Conservation (phyloP, 2,113 vertebrate species). For the Bagarius yarrelli region DNA sequence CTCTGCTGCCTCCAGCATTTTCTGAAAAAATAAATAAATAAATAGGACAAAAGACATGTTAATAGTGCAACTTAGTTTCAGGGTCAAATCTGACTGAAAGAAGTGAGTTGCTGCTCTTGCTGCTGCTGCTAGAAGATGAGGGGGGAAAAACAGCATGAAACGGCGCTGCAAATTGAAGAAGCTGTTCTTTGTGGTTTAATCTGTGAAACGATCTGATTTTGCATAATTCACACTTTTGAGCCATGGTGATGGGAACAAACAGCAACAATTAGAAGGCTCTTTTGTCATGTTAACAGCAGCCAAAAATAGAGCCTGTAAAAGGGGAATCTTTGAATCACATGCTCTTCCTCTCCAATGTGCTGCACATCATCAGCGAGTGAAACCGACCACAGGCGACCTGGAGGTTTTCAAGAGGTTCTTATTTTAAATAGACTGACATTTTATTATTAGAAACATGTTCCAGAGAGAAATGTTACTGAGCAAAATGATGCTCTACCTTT, state of each 20-base stretch:
- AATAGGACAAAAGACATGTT: constrained; percentile 11
- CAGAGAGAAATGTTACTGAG: constrained; percentile 19
- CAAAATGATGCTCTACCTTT: not conserved
- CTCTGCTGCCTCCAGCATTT: constrained; percentile 39
- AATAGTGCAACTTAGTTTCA: not conserved
- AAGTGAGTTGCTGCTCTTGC: not conserved
- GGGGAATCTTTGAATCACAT: constrained; percentile 38
- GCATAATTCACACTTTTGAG: constrained; percentile 20
- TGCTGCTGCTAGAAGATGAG: not conserved
- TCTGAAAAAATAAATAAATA: constrained; percentile 37
- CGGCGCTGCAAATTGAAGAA: not conserved
- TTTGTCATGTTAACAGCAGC: not conserved
- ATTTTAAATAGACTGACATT: constrained; percentile 28
- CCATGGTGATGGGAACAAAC: not conserved
- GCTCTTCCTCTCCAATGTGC: not conserved
- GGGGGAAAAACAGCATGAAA: not conserved
- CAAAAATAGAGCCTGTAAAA: constrained; percentile 17
- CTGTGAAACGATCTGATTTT: not conserved
- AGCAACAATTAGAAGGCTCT: not conserved
- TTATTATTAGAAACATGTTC: constrained; percentile 36
- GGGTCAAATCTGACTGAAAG: not conserved
- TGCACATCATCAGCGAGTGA: not conserved
- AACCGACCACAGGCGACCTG: constrained; percentile 25
- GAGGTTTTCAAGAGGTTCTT: constrained; percentile 38
- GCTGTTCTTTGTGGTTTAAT: not conserved